phyloP scores from a whole-genome alignment of 92 coral and sea anemone species.

The Epizoanthus fatuus region DNA sequence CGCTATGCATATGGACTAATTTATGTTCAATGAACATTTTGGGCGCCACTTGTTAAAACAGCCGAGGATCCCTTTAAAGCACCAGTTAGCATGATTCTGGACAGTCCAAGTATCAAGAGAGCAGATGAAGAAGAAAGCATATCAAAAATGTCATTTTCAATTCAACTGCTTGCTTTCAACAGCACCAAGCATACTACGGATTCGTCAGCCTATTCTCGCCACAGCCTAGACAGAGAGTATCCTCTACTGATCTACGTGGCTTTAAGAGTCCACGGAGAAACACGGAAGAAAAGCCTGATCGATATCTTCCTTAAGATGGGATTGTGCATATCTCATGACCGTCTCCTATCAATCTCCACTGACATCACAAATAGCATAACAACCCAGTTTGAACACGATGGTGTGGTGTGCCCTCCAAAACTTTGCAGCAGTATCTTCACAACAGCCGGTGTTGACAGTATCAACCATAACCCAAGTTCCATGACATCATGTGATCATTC shows the following conservation, averaged over 20 bases:
- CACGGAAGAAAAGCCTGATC: conserved; percentile 44
- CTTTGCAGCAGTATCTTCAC: conserved; percentile 21
- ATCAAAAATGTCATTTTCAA: too few species aligned
- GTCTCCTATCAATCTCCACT: conserved; percentile 22
- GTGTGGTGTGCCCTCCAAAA: conserved; percentile 44
- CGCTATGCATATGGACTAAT: too few species aligned
- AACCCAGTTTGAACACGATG: conserved; percentile 5
- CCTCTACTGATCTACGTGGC: conserved; percentile 34
- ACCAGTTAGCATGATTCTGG: conserved; percentile 30
- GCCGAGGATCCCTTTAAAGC: conserved; percentile 44
- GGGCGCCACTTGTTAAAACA: too few species aligned
- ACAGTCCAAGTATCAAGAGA: conserved; percentile 2
- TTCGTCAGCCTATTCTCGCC: too few species aligned
- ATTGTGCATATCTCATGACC: conserved; percentile 33
- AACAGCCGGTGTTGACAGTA: conserved; percentile 44
- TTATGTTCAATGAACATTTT: too few species aligned
- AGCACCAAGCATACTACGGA: too few species aligned
- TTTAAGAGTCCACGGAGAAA: conserved; percentile 14
- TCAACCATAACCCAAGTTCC: conserved; percentile 30
- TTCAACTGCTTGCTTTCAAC: too few species aligned
- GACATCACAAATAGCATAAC: conserved; percentile 28
- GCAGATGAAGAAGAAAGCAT: background rate
- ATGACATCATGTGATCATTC: conserved; percentile 31
- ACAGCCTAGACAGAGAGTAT: background rate
- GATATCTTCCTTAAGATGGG: conserved; percentile 38